Evolutionary conservation across 2,888 invertebrate species (phyloP).

Genomic region (Lasioglossum calceatum): DNA sequence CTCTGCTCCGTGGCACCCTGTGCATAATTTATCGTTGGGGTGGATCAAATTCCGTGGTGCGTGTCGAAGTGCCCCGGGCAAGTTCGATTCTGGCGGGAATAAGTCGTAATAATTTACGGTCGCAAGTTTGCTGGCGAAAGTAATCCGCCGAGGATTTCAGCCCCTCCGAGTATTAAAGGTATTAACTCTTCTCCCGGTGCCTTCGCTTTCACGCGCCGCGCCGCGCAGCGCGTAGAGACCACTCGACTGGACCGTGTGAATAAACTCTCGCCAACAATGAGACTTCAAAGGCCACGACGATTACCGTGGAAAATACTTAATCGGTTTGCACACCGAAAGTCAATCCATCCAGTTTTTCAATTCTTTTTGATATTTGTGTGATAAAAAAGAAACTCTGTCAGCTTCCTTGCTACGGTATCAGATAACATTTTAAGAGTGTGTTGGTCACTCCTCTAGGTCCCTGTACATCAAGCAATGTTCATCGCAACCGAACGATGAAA

Average conservation of each 20-base stretch:
- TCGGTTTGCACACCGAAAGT: background rate
- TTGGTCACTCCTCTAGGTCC: no score
- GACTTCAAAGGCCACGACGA: background rate
- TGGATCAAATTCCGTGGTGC: constrained; percentile 65
- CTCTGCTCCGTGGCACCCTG: constrained; percentile 69
- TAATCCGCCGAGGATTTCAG: constrained; percentile 49
- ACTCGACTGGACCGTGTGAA: background rate
- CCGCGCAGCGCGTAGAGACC: background rate
- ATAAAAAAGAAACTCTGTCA: no score
- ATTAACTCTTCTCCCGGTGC: constrained; percentile 37
- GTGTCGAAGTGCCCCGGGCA: constrained; percentile 56
- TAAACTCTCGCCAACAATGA: constrained; percentile 3
- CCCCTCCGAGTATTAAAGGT: constrained; percentile 35
- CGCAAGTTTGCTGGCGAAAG: constrained; percentile 18
- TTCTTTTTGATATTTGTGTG: background rate
- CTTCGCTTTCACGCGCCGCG: background rate
- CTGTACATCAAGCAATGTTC: no score
- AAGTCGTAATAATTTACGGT: constrained; percentile 53
- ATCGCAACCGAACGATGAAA: no score
- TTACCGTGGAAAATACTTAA: background rate
- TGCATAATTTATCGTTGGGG: constrained; percentile 72
- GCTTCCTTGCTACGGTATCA: no score
- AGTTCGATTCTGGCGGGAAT: constrained; percentile 23
- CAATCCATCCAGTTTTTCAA: background rate
- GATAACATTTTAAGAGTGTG: no score